Percentiles rank a stretch among this genome's conserved stretches.
Evolutionary conservation across 2,797 vertebrate genomes (phyloP).

Genomic region (Eremophila alpestris): DNA sequence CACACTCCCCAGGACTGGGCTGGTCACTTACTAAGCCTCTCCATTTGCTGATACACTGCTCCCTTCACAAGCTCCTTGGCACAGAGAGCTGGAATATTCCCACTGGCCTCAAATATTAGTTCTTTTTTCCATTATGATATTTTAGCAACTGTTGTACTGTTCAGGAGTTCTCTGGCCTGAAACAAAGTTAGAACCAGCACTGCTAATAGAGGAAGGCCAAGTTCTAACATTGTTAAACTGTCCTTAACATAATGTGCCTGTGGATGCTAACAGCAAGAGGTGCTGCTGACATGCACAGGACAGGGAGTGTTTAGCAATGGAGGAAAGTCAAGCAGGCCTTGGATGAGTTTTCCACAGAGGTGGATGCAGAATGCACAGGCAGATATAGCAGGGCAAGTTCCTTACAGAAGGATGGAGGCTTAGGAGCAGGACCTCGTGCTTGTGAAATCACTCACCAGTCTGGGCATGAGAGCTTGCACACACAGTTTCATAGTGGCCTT

Average conservation of each 20-base stretch:
- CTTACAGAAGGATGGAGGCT: background rate
- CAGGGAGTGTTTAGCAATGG: background rate
- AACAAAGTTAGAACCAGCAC: background rate
- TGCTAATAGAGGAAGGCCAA: background rate
- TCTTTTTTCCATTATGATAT: constrained; percentile 47
- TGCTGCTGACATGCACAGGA: background rate
- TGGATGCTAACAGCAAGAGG: background rate
- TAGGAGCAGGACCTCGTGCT: background rate
- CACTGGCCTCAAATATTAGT: constrained; percentile 32
- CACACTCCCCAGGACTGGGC: background rate
- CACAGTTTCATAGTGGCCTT: background rate
- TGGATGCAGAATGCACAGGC: background rate
- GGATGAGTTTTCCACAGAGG: background rate
- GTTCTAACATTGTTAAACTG: background rate
- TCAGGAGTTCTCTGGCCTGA: constrained; percentile 19
- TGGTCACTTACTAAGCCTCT: constrained; percentile 40
- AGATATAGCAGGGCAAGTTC: background rate
- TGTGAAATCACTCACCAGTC: background rate
- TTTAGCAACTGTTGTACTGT: constrained; percentile 23
- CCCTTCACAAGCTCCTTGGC: constrained; percentile 29
- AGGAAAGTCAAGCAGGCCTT: background rate
- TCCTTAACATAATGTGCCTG: background rate
- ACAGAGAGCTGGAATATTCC: constrained; percentile 11
- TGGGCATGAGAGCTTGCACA: background rate
- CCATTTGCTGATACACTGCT: background rate